phyloP scores from a whole-genome alignment of 2,888 invertebrate genomes.

The Candidula unifasciata region DNA sequence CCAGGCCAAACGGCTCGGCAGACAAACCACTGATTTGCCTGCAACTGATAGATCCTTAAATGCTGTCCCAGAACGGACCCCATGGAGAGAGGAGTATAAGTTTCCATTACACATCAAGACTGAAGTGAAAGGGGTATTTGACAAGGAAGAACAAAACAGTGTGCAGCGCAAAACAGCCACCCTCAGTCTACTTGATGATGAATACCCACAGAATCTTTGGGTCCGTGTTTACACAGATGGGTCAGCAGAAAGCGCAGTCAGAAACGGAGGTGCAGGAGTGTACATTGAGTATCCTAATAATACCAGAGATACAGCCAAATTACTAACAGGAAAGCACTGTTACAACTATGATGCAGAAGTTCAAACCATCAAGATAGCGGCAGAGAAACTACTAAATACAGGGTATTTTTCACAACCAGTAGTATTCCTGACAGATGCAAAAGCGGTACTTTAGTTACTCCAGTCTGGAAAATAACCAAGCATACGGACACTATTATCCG shows the following conservation, averaged over 20 bases:
- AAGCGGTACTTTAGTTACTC: neutral
- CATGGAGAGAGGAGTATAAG: too few relatives aligned
- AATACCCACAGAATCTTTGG: conserved; percentile 13
- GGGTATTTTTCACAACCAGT: neutral
- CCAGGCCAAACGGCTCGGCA: too few relatives aligned
- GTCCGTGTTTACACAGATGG: neutral
- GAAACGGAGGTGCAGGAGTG: neutral
- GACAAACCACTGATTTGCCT: too few relatives aligned
- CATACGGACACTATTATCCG: neutral
- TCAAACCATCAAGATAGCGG: neutral
- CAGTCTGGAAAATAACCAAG: neutral
- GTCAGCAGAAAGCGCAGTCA: neutral
- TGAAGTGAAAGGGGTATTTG: neutral
- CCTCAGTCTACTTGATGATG: conserved; percentile 15
- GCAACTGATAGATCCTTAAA: too few relatives aligned
- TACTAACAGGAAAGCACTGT: neutral
- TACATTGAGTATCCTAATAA: neutral
- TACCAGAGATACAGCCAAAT: neutral
- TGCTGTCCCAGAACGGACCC: too few relatives aligned
- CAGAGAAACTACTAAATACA: neutral
- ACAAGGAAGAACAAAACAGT: conserved; percentile 12
- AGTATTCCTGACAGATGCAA: conserved; percentile 4
- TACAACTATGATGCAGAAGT: conserved; percentile 1
- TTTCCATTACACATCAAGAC: neutral
- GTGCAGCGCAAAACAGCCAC: neutral